phyloP scores from a whole-genome alignment of 2,797 vertebrate species.

The Parotocinclus haroldoi region DNA sequence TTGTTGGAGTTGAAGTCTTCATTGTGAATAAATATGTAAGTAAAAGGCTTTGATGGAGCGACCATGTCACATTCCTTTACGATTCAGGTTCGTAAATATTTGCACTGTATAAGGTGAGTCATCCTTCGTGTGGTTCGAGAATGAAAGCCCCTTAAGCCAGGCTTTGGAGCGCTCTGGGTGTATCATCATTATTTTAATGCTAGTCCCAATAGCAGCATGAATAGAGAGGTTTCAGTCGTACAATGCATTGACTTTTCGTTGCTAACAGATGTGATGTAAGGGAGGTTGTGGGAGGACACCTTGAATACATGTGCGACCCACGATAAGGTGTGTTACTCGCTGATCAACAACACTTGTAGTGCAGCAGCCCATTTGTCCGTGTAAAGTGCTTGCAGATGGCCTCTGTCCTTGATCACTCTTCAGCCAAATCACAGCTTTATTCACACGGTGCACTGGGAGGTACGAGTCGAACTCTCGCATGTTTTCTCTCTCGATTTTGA shows the following conservation, averaged over 20 bases:
- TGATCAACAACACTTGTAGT: constrained; percentile 36
- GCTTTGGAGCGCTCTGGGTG: too few species aligned
- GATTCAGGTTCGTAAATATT: too few species aligned
- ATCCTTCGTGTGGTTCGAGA: too few species aligned
- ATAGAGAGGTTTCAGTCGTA: background rate
- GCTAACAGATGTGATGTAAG: background rate
- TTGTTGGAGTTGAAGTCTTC: too few species aligned
- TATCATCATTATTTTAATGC: too few species aligned
- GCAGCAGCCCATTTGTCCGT: constrained; percentile 25
- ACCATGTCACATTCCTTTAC: too few species aligned
- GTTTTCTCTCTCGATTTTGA: constrained; percentile 10
- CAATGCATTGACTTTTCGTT: too few species aligned
- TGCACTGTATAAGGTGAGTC: too few species aligned
- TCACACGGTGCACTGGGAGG: constrained; percentile 8
- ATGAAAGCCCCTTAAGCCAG: too few species aligned
- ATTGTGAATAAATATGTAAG: too few species aligned
- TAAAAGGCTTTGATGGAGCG: too few species aligned
- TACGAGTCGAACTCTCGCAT: constrained; percentile 7
- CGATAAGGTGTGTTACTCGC: constrained; percentile 26
- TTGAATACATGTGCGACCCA: constrained; percentile 28
- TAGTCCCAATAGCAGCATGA: too few species aligned
- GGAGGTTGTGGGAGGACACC: constrained; percentile 13
- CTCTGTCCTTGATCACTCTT: constrained; percentile 25
- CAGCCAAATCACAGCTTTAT: constrained; percentile 3
- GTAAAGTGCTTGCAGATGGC: constrained; percentile 33